phyloP scores from a whole-genome alignment of 2,888 invertebrate genomes.

The Xylophagus ater region DNA sequence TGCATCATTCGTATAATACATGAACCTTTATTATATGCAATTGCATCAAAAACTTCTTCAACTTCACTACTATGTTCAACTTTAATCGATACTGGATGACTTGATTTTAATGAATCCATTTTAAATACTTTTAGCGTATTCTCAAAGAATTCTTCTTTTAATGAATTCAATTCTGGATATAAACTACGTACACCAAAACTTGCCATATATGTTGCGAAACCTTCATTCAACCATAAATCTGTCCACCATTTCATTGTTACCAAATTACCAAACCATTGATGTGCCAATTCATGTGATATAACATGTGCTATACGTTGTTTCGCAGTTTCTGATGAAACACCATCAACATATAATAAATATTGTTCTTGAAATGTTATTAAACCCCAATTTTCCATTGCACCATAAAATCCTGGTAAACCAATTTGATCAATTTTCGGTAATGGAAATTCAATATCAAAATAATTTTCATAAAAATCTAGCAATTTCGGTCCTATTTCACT shows the following conservation, averaged over 20 bases:
- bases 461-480: constrained; percentile 48
- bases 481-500: constrained; percentile 56
- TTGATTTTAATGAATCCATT: constrained; percentile 54
- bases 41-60: constrained; percentile 64
- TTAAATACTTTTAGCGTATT: constrained; percentile 45
- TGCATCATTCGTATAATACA: constrained; percentile 78
- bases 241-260: constrained; percentile 68
- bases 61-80: constrained; percentile 61
- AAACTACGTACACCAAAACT: constrained; percentile 42
- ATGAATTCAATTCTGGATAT: constrained; percentile 49
- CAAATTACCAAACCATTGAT: constrained; percentile 65
- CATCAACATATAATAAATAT: constrained; percentile 49
- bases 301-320: constrained; percentile 40
- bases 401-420: constrained; percentile 66
- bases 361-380: constrained; percentile 65
- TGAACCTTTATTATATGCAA: constrained; percentile 68
- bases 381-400: constrained; percentile 63
- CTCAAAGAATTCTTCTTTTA: constrained; percentile 42
- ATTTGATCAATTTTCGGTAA: constrained; percentile 51
- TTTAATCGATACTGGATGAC: constrained; percentile 59
- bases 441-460: constrained; percentile 47
- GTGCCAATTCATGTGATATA: too few species aligned
- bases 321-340: constrained; percentile 43
- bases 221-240: constrained; percentile 59
- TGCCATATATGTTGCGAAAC: constrained; percentile 52